Base-by-base conservation (phyloP, 2,888 invertebrate species). In the Augochlorella aurata region DNA sequence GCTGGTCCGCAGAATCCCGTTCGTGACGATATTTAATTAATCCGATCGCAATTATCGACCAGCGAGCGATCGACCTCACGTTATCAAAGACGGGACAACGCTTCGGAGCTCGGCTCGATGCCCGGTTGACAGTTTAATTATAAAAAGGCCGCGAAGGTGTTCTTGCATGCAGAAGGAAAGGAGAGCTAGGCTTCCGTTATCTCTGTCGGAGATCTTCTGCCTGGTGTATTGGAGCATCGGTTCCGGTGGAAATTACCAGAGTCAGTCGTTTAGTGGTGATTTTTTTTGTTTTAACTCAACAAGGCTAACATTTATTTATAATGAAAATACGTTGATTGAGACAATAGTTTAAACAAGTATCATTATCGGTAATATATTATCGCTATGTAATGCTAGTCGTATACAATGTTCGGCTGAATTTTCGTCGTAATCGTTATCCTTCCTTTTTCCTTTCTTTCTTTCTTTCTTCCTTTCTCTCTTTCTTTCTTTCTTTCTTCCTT, bases 231-330 rank as follows among this genome's bases (percentile, higher is more conserved):
- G 50, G 38, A 72, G 67, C 54, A 54, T 74, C 74, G 83, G 47
- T 58, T 81, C 72, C 72, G 61, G 66, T 84, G 83, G 77, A 80
- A 84, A 83, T 79, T 74, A 76, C 61, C 75, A 82, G 71, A 66
- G 65, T 65, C 70, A 75, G 29, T 77, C 65, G 63, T 63, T 38
- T 38, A 38, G 44, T 65, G 65, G 12, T 65, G 65, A n/a, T 77
- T 47, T 79, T 77, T 79, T 87, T 87, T 89, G 83, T 91, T 93
- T 93, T 93, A 93, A 93, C 92, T 93, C 93, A 93, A 93, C 93
- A 93, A 93, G 91, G 92, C 93, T 93, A 93, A 93, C 93, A 93
- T 93, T 93, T 93, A 93, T 93, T 93, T 92, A 93, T 93, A 93
- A 93, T 93, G 93, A 93, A 93, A 93, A 93, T 93, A 93, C 93